Conservation (phyloP, 2,113 vertebrate genomes). For the Ophiodon elongatus region DNA sequence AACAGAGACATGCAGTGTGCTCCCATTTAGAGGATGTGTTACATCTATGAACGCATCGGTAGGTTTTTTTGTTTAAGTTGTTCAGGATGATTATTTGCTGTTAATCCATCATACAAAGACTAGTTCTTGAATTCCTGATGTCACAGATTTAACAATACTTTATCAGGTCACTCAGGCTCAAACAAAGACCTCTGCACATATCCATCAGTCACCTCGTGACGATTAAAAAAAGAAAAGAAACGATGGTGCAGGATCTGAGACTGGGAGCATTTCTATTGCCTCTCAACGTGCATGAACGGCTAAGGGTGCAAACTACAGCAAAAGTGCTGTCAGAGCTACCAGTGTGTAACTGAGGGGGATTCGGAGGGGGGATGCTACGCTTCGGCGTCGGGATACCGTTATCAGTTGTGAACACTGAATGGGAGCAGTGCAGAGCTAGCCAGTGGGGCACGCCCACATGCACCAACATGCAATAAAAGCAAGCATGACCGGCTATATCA, state of each 20-base stretch:
- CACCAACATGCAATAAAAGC: not conserved
- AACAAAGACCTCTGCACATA: not conserved
- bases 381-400: not conserved
- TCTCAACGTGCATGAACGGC: not conserved
- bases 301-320: not conserved
- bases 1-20: not conserved
- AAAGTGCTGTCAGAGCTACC: no score
- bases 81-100: not conserved
- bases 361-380: not conserved
- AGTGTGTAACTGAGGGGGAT: no score
- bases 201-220: not conserved
- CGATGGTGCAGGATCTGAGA: not conserved
- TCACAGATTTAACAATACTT: not conserved
- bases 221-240: not conserved
- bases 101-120: not conserved
- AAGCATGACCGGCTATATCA: not conserved
- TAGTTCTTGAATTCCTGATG: not conserved
- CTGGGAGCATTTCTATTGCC: not conserved
- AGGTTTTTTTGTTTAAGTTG: not conserved
- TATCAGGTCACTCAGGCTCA: not conserved
- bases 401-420: not conserved
- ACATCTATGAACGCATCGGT: not conserved
- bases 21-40: constrained; percentile 1
- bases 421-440: not conserved
- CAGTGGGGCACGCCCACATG: not conserved